These are phyloP conservation scores for Hyla sarda DNA, from an alignment of 2,113 vertebrate genomes.

Conservation along the genomic window DNA sequence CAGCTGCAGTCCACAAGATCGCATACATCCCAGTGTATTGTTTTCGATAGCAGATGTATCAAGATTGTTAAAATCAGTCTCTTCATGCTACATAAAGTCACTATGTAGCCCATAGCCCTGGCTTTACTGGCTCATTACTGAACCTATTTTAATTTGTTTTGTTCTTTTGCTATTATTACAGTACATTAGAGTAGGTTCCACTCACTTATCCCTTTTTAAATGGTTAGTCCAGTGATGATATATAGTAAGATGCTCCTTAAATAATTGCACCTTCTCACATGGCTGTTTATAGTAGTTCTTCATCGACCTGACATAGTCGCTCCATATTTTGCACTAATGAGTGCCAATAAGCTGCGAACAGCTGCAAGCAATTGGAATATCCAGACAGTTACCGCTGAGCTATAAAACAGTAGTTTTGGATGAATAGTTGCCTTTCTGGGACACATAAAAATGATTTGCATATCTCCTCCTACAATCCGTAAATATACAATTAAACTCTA, in stretches of 20 bases:
- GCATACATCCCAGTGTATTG: too few species aligned
- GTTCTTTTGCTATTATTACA: too few species aligned
- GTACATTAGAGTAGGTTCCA: too few species aligned
- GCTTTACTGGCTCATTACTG: too few species aligned
- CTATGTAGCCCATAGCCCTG: too few species aligned
- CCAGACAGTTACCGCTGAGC: not conserved
- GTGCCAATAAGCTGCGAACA: not conserved
- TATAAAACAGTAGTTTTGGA: conserved; percentile 1
- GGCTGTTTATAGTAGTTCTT: not conserved
- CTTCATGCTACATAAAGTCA: too few species aligned
- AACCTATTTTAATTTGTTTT: too few species aligned
- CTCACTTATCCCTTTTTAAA: too few species aligned
- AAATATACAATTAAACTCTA: not conserved
- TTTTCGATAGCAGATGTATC: too few species aligned
- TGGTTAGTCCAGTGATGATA: too few species aligned
- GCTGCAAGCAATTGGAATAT: not conserved
- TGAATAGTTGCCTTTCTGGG: conserved; percentile 1
- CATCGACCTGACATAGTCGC: not conserved
- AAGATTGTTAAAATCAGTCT: too few species aligned
- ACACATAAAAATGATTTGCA: conserved; percentile 15
- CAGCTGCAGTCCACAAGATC: too few species aligned
- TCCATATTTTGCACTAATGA: not conserved
- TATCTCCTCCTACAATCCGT: not conserved
- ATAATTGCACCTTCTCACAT: not conserved
- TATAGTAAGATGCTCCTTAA: not conserved